These are phyloP conservation scores for Pristionchus mayeri DNA, from an alignment of 2,888 invertebrate species.

Conservation along the genomic window DNA sequence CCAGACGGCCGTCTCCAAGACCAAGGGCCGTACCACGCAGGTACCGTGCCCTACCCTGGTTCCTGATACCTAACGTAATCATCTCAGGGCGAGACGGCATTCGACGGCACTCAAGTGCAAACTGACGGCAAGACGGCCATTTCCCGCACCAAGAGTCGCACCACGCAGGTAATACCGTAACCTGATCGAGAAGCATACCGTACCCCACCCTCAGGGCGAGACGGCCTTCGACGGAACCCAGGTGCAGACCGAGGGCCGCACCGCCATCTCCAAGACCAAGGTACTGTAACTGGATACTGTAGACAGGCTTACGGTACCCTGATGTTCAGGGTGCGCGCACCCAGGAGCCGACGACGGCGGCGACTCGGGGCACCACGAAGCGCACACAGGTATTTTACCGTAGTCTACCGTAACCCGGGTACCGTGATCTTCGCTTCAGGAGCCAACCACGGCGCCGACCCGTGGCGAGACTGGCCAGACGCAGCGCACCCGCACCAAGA, in stretches of 20 bases:
- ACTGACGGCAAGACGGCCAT: neutral
- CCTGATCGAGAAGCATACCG: neutral
- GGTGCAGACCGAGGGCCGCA: neutral
- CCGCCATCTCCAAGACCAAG: neutral
- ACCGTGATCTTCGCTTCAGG: too few species aligned
- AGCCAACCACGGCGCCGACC: neutral
- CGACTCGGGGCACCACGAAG: neutral
- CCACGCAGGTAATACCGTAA: neutral
- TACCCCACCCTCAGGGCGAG: neutral
- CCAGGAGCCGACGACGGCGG: neutral
- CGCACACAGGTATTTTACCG: too few species aligned
- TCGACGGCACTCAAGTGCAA: neutral
- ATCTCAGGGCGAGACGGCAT: too few species aligned
- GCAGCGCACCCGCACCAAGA: neutral
- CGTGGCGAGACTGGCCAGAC: neutral
- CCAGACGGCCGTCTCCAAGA: neutral
- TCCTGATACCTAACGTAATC: too few species aligned
- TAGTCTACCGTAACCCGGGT: too few species aligned
- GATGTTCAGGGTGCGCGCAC: neutral
- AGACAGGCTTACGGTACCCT: neutral
- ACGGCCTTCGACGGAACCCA: constrained; percentile 10
- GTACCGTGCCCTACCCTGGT: too few species aligned
- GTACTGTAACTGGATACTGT: neutral
- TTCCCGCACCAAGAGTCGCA: constrained; percentile 8
- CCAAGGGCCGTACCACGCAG: too few species aligned